phyloP scores from a whole-genome alignment of 2,113 vertebrate species.

The Apteryx owenii region DNA sequence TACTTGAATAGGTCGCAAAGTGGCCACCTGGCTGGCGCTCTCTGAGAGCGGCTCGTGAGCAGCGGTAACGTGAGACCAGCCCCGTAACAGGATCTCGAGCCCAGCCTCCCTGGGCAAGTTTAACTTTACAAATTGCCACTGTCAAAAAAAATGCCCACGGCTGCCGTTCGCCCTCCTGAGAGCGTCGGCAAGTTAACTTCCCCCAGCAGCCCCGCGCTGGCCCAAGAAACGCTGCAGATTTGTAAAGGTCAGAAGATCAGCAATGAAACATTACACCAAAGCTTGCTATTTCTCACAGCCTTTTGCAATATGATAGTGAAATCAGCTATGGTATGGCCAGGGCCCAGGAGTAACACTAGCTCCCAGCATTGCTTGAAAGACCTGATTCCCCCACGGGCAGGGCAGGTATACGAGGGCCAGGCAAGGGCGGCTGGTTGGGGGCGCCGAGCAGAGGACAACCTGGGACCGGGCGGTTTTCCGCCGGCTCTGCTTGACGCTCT shows the following conservation, averaged over 20 bases:
- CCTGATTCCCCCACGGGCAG: not conserved
- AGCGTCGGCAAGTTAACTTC: not conserved
- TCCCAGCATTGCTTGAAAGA: not conserved
- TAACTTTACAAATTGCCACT: not conserved
- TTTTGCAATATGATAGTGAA: conserved; percentile 56
- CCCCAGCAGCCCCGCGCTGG: not conserved
- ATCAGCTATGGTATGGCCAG: not conserved
- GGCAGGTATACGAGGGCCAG: not conserved
- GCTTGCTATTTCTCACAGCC: conserved; percentile 1
- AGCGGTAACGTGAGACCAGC: conserved; percentile 17
- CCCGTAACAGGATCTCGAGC: not conserved
- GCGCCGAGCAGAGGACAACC: not conserved
- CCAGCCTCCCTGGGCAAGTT: not conserved
- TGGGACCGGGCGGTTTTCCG: not conserved
- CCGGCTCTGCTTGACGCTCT: not conserved
- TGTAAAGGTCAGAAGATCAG: not conserved
- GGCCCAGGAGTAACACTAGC: conserved; percentile 46
- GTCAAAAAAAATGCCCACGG: not conserved
- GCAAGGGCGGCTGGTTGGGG: not conserved
- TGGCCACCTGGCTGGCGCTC: conserved; percentile 54
- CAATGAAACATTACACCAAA: conserved; percentile 42
- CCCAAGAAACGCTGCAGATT: not conserved
- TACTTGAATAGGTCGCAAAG: conserved; percentile 65
- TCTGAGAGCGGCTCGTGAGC: not conserved
- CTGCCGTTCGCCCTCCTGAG: not conserved